Base-by-base conservation (phyloP, 2,888 invertebrate species). In the Apotomis turbidana region DNA sequence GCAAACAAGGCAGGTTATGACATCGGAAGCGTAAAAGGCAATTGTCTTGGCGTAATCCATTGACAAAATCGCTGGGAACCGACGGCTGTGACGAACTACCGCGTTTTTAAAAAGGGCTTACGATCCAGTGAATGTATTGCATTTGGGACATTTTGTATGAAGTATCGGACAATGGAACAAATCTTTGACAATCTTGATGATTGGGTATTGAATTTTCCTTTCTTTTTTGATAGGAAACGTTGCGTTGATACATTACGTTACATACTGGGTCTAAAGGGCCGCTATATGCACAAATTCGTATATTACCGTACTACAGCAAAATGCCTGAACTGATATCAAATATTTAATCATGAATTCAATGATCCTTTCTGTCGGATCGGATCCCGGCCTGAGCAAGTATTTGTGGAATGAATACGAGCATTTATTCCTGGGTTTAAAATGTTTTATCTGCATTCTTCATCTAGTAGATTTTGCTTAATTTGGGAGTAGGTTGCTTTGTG, bases 11-110 rank as follows among this genome's bases (percentile, higher is more conserved):
- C 76, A 76, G 59, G 68, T 82, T 82, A 83, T 81, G 76, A 77
- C 76, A 80, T 79, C 79, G 80, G 80, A 79, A 81, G 76, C 74
- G 77, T 69, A 73, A 76, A 79, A 81, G 78, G 77, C 78, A 79
- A 77, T 76, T 77, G 78, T 76, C 74, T 75, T 76, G 76, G 67
- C 76, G 76, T 38, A 57, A 70, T 74, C 58, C 66, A 68, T 79
- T 78, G 78, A 82, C 77, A 77, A 75, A 78, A 78, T 78, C 71
- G 61, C 61, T 68, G 71, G 13, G 74, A 75, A 41, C 74, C 76
- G 59, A 59, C 44, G 57, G 74, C 76, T 79, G 80, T 77, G 79
- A 80, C 81, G 76, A 74, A 76, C 62, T 57, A 27, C 55, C 55
- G 27, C 27, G 12, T n/a, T 44, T 41, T 27, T 27, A 44, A 27